Evolutionary conservation across 2,797 vertebrate genomes (phyloP).

Genomic region (Catostomus latipinnis): DNA sequence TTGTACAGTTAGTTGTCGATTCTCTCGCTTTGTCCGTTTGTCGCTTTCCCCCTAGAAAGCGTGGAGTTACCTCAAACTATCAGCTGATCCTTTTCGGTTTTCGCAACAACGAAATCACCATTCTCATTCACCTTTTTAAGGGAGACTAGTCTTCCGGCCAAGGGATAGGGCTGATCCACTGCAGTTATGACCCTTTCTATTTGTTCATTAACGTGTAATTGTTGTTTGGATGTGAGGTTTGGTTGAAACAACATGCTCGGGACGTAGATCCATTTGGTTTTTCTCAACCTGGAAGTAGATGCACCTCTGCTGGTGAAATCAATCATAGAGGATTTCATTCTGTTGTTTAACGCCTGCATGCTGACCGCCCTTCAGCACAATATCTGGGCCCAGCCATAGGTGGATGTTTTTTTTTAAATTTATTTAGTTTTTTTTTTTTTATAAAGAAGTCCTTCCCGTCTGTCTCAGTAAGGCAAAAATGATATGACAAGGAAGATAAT

Average conservation of each 20-base stretch:
- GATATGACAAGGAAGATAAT: slow-evolving; percentile 62
- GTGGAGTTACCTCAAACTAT: slow-evolving; percentile 62
- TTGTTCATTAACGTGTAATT: slow-evolving; percentile 44
- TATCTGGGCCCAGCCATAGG: slow-evolving; percentile 48
- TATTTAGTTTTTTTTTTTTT: slow-evolving; percentile 25
- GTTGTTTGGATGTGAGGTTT: slow-evolving; percentile 37
- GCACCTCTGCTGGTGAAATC: slow-evolving; percentile 50
- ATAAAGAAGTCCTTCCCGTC: slow-evolving; percentile 59
- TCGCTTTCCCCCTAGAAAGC: slow-evolving; percentile 56
- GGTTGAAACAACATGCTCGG: slow-evolving; percentile 44
- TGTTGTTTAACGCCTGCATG: slow-evolving; percentile 49
- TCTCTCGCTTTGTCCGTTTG: slow-evolving; percentile 58
- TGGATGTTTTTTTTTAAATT: slow-evolving; percentile 27
- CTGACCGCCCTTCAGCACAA: slow-evolving; percentile 57
- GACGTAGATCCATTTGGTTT: slow-evolving; percentile 58
- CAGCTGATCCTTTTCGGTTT: slow-evolving; percentile 61
- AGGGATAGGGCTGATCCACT: slow-evolving; percentile 47
- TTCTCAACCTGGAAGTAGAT: slow-evolving; percentile 51
- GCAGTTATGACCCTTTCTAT: slow-evolving; percentile 45
- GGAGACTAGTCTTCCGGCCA: slow-evolving; percentile 67
- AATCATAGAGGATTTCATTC: slow-evolving; percentile 52
- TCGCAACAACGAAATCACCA: slow-evolving; percentile 62
- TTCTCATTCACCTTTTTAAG: slow-evolving; percentile 49
- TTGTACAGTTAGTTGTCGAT: slow-evolving; percentile 43
- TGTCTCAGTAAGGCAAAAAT: slow-evolving; percentile 79